Base-by-base conservation (phyloP, 2,113 vertebrate species). In the Perca flavescens region DNA sequence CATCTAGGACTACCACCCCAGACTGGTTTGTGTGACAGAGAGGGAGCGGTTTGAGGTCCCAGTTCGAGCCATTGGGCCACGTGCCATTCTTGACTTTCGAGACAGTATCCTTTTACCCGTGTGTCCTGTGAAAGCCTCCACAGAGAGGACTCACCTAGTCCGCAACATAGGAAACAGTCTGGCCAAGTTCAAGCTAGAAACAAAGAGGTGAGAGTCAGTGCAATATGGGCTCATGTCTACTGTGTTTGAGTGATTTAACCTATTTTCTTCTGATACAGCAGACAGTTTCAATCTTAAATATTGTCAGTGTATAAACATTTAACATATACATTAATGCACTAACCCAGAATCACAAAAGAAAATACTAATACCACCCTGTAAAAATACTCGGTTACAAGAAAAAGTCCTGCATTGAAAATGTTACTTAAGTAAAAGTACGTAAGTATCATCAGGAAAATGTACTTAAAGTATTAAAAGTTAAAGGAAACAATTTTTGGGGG, bases 1-100 rank as follows among this genome's bases (percentile, higher is more conserved):
- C 47, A 54, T 47, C 1, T 70, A 99, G 97, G 96, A 99, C 90
- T 98, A 98, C 13, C 74, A 93, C 67, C 95, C 97, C 75, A 90
- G 91, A 52, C 65, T 99, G 78, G 85, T 95, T 61, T 97, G 93
- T 83, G 90, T 95, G 69, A 97, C 96, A 0, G 96, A 95, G 75
- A 94, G 95, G 85, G 96, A 97, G 54, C 94, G 93, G 66, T 96
- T 97, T 58, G 70, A 96, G 57, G 94, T 99, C 64, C 96, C 96
- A 0, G 80, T 99, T 62, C 91, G 67, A 19, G 96, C 95, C 1
- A 93, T 96, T n/a, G 96, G 95, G 6, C 94, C 97, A 2, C 89
- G 95, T 14, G 96, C 94, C 21, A 85, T 97, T 57, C 88, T 99
- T 56, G 96, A 98, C 68, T 96, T 99, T 82, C 96, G 94, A 0